Percentiles rank a stretch among this genome's conserved stretches.
Evolutionary conservation across 2,113 vertebrate species (phyloP).

Genomic region (Oenanthe oenanthe): DNA sequence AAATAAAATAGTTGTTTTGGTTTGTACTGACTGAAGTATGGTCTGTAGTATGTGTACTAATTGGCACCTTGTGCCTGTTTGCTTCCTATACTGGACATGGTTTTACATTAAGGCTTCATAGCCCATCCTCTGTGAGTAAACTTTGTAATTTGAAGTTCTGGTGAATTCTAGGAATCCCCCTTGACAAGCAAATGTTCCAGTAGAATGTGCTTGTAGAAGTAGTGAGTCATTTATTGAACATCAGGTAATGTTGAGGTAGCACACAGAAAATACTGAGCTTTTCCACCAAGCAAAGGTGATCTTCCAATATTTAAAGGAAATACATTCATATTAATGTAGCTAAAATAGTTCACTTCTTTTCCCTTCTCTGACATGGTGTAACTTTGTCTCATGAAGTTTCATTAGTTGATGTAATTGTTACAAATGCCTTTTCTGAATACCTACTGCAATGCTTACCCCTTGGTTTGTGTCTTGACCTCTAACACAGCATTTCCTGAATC

Average conservation of each 20-base stretch:
- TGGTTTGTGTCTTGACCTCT: background rate
- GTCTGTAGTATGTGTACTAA: rapidly evolving
- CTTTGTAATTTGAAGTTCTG: background rate
- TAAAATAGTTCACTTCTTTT: background rate
- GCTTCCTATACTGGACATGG: background rate
- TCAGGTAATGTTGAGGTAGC: background rate
- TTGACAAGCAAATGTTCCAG: background rate
- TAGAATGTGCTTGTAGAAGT: background rate
- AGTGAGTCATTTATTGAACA: background rate
- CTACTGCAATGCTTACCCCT: background rate
- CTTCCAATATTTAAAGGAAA: background rate
- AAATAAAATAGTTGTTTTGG: background rate
- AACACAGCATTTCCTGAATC: background rate
- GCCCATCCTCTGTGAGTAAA: background rate
- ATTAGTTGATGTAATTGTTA: background rate
- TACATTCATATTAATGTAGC: background rate
- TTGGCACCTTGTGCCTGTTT: background rate
- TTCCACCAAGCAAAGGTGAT: background rate
- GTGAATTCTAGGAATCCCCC: background rate
- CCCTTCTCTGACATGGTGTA: background rate
- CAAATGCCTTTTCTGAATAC: background rate
- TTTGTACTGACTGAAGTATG: background rate
- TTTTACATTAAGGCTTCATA: background rate
- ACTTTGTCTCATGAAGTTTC: background rate
- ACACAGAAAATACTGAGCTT: background rate